Evolutionary conservation across 2,888 invertebrate species (phyloP).

Genomic region (Cynaeus angustus): DNA sequence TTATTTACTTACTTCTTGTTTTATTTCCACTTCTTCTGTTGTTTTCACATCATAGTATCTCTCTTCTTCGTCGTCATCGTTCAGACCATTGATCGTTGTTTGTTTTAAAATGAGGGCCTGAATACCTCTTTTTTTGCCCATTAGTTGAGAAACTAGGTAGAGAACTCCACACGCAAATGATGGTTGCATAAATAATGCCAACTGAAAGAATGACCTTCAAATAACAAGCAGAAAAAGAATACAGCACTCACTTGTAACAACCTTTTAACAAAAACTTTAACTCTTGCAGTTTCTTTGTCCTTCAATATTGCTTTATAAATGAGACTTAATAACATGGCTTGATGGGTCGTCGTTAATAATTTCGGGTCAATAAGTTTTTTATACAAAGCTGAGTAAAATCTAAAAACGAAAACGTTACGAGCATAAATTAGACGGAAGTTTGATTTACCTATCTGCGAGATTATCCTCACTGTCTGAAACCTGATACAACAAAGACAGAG

Average conservation of each 20-base stretch:
- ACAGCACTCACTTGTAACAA: constrained; percentile 75
- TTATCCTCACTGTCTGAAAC: constrained; percentile 74
- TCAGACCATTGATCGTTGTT: constrained; percentile 56
- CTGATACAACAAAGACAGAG: constrained; percentile 77
- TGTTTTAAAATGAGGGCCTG: constrained; percentile 62
- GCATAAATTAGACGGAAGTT: constrained; percentile 14
- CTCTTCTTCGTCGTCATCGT: constrained; percentile 59
- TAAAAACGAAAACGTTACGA: constrained; percentile 59
- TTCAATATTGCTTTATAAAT: constrained; percentile 88
- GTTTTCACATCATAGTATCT: constrained; percentile 62
- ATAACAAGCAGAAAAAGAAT: not conserved
- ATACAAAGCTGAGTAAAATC: constrained; percentile 93
- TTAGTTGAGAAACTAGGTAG: constrained; percentile 83
- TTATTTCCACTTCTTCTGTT: constrained; percentile 58
- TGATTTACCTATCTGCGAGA: constrained; percentile 76
- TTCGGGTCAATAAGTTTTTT: constrained; percentile 87
- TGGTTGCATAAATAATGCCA: constrained; percentile 82
- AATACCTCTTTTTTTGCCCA: constrained; percentile 67
- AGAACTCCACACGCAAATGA: constrained; percentile 89
- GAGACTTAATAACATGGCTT: constrained; percentile 89
- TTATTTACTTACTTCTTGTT: constrained; percentile 56
- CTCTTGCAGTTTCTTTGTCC: constrained; percentile 82
- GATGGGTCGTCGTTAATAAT: constrained; percentile 79
- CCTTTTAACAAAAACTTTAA: constrained; percentile 90
- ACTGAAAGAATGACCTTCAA: constrained; percentile 65